phyloP scores from a whole-genome alignment of 2,797 vertebrate species.

The Molossus alvarezi region DNA sequence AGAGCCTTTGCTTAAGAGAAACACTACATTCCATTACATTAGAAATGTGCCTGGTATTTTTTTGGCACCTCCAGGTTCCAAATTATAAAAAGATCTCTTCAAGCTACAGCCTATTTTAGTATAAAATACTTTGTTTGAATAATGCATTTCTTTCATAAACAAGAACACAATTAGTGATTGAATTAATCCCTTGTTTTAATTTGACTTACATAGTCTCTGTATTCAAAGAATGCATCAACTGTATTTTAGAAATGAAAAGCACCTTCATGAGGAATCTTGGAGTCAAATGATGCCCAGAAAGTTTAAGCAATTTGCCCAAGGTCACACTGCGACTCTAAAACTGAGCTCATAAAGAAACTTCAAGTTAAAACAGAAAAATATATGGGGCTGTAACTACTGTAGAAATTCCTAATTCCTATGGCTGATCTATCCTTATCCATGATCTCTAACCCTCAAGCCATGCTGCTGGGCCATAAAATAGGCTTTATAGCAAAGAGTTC shows the following conservation, averaged over 20 bases:
- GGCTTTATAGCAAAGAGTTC: background rate
- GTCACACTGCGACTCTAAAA: slow-evolving; percentile 16
- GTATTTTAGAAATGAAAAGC: slow-evolving; percentile 44
- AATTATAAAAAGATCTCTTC: background rate
- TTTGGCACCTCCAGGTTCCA: background rate
- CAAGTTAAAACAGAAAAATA: slow-evolving; percentile 58
- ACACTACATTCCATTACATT: background rate
- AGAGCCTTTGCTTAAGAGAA: background rate
- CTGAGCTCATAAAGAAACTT: slow-evolving; percentile 9
- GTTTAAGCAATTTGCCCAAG: slow-evolving; percentile 19
- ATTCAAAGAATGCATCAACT: slow-evolving; percentile 4
- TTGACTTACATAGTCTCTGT: slow-evolving; percentile 30
- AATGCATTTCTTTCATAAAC: background rate
- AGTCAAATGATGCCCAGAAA: slow-evolving; percentile 4
- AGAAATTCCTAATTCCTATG: background rate
- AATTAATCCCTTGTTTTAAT: background rate
- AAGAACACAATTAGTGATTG: background rate
- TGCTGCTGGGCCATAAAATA: background rate
- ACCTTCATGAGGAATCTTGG: background rate
- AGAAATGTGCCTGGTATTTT: background rate
- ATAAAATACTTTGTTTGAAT: slow-evolving; percentile 9
- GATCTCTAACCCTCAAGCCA: background rate
- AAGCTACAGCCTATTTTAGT: background rate
- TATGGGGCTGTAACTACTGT: background rate
- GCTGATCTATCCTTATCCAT: background rate